Percentiles rank a stretch among this genome's conserved stretches.
Conservation (phyloP, 2,888 invertebrate genomes). For the Venustoraphidia nigricollis region DNA sequence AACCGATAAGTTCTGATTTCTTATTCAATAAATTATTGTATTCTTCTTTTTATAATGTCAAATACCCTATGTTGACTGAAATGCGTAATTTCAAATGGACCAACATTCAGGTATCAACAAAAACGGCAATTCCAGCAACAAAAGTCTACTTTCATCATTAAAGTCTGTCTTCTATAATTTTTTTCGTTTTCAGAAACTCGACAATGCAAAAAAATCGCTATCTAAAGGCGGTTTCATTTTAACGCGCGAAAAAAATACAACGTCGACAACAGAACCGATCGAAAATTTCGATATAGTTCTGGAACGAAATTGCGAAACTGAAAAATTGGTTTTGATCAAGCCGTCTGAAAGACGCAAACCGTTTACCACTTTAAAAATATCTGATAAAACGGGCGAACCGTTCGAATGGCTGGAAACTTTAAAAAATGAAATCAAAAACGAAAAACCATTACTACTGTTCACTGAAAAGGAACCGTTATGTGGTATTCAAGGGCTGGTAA, state of each 20-base stretch:
- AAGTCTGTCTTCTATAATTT: too few relatives aligned
- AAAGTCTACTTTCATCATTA: too few relatives aligned
- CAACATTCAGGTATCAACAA: too few relatives aligned
- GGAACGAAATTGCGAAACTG: slow-evolving; percentile 31
- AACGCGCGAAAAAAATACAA: slow-evolving; percentile 37
- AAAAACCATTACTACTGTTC: slow-evolving; percentile 42
- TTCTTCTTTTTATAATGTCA: too few relatives aligned
- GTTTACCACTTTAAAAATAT: slow-evolving; percentile 31
- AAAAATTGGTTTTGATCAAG: slow-evolving; percentile 37
- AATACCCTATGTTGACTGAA: too few relatives aligned
- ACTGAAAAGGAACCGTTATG: slow-evolving; percentile 49
- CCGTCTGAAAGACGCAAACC: slow-evolving; percentile 34
- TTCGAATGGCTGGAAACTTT: slow-evolving; percentile 37
- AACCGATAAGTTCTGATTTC: too few relatives aligned
- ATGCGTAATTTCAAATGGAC: too few relatives aligned
- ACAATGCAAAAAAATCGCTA: slow-evolving; percentile 31
- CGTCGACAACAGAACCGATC: slow-evolving; percentile 27
- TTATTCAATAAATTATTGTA: too few relatives aligned
- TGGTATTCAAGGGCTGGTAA: slow-evolving; percentile 80
- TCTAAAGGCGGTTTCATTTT: slow-evolving; percentile 44
- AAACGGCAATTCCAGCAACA: too few relatives aligned
- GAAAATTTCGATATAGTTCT: slow-evolving; percentile 34
- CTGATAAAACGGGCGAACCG: slow-evolving; percentile 20
- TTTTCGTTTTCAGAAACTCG: slow-evolving; percentile 25
- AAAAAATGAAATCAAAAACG: slow-evolving; percentile 19